Conservation (phyloP, 2,888 invertebrate species). For the Ochropleura plecta region DNA sequence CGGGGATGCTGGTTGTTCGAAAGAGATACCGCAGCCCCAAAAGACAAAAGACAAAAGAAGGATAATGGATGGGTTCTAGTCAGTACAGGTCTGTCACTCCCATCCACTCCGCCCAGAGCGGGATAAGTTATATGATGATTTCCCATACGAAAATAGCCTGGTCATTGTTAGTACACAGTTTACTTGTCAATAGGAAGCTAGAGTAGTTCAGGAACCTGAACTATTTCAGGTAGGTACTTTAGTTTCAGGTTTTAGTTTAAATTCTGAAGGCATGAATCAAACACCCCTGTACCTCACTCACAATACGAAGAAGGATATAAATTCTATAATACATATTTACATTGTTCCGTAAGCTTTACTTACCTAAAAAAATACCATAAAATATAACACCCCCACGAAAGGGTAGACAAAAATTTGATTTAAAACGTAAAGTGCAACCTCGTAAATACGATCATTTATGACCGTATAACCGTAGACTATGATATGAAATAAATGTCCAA, state of each 20-base stretch:
- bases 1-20: too few relatives aligned
- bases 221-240: too few relatives aligned
- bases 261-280: not conserved
- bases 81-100: too few relatives aligned
- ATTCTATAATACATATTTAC: conserved; percentile 13
- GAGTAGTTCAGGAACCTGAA: too few relatives aligned
- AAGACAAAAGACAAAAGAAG: too few relatives aligned
- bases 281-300: not conserved
- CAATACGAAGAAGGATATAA: conserved; percentile 2
- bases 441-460: conserved; percentile 76
- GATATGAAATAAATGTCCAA: conserved; percentile 75
- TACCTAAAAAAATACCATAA: conserved; percentile 59
- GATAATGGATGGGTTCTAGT: too few relatives aligned
- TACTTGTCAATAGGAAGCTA: not conserved
- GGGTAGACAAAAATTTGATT: conserved; percentile 65
- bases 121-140: too few relatives aligned
- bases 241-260: not conserved
- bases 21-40: too few relatives aligned
- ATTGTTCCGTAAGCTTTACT: conserved; percentile 5
- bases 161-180: not conserved
- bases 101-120: too few relatives aligned
- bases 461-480: conserved; percentile 66
- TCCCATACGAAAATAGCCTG: not conserved
- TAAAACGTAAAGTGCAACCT: conserved; percentile 71
- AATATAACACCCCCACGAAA: conserved; percentile 52